A percentile compares a stretch with the other conserved stretches of the same genome.
Evolutionary conservation across 2,113 vertebrate genomes (phyloP).

Genomic region (Danio rerio): DNA sequence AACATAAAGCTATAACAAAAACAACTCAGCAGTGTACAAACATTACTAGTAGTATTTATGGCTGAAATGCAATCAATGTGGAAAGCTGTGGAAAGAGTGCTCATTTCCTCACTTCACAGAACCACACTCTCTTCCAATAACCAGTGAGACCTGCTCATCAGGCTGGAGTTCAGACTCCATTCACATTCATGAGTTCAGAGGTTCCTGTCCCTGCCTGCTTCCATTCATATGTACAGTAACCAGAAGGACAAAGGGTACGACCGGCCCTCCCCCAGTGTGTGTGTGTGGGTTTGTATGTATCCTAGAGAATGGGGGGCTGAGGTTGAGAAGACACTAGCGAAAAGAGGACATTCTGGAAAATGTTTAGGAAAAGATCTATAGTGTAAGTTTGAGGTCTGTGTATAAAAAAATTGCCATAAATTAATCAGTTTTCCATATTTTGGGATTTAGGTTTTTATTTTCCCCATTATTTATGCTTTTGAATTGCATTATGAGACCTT

Average conservation of each 20-base stretch:
- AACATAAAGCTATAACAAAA: neutral
- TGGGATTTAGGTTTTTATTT: too few species aligned
- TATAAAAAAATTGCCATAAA: too few species aligned
- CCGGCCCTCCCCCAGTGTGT: constrained; percentile 18
- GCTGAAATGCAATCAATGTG: neutral
- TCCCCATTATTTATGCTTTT: too few species aligned
- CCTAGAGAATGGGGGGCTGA: constrained; percentile 4
- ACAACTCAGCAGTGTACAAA: constrained; percentile 4
- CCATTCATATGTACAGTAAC: constrained; percentile 47
- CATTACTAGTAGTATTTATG: neutral
- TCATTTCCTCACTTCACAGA: constrained; percentile 58
- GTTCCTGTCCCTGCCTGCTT: constrained; percentile 37
- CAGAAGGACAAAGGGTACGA: constrained; percentile 25
- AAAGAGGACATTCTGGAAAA: too few species aligned
- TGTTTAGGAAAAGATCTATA: too few species aligned
- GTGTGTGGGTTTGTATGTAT: constrained; percentile 29
- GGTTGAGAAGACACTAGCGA: neutral
- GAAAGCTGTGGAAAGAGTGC: constrained; percentile 26
- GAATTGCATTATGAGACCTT: too few species aligned
- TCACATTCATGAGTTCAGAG: constrained; percentile 39
- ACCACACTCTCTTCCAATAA: constrained; percentile 66
- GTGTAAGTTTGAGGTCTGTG: too few species aligned
- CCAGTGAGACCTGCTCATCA: constrained; percentile 75
- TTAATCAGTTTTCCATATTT: too few species aligned
- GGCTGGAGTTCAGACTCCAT: constrained; percentile 42